These are phyloP conservation scores for Limnephilus rhombicus DNA, from an alignment of 2,888 invertebrate genomes.

Conservation along the genomic window DNA sequence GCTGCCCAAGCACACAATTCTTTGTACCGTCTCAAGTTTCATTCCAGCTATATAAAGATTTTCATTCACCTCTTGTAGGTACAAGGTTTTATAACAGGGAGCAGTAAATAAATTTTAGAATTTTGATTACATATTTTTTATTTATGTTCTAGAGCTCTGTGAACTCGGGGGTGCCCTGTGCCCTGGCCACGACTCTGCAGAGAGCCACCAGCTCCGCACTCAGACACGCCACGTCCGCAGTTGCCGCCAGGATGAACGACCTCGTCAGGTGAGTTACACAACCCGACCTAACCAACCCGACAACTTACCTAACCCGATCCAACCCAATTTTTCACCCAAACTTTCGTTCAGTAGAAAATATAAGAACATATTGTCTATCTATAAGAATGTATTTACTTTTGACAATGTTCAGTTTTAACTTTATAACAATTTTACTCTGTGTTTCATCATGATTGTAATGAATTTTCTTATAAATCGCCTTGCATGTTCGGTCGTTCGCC, in stretches of 20 bases:
- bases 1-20: too few relatives aligned
- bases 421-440: too few relatives aligned
- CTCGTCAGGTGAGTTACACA: slow-evolving; percentile 59
- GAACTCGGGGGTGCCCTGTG: slow-evolving; percentile 43
- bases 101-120: not conserved
- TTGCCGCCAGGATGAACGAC: slow-evolving; percentile 59
- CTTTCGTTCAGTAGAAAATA: not conserved
- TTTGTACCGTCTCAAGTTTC: too few relatives aligned
- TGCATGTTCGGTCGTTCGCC: too few relatives aligned
- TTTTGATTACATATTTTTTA: not conserved
- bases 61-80: too few relatives aligned
- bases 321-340: not conserved
- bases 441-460: too few relatives aligned
- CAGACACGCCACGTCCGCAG: slow-evolving; percentile 55
- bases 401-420: too few relatives aligned
- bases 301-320: not conserved
- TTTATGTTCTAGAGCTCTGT: slow-evolving; percentile 26
- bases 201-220: slow-evolving; percentile 51
- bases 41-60: too few relatives aligned
- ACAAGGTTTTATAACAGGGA: too few relatives aligned
- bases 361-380: too few relatives aligned
- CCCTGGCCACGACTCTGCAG: slow-evolving; percentile 59
- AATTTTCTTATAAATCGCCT: too few relatives aligned
- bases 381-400: too few relatives aligned
- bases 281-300: not conserved